Evolutionary conservation across 2,888 invertebrate species (phyloP).

Genomic region (Encarsia formosa): DNA sequence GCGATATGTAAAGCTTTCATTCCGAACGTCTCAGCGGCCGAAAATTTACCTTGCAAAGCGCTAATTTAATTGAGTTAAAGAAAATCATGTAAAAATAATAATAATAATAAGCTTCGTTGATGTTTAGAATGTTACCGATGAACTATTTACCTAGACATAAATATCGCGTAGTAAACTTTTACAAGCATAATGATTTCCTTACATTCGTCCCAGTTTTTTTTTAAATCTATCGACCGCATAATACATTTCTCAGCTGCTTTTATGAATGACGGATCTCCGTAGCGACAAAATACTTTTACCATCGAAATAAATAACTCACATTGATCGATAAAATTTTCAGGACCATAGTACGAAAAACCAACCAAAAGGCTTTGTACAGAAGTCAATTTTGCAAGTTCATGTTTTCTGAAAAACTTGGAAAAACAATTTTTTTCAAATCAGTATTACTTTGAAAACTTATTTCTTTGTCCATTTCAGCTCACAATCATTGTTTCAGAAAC

Average conservation of each 20-base stretch:
- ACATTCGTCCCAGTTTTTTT: slow-evolving; percentile 44
- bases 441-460: background rate
- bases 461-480: background rate
- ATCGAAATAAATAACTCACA: slow-evolving; percentile 53
- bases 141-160: slow-evolving; percentile 37
- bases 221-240: slow-evolving; percentile 32
- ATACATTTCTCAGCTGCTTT: slow-evolving; percentile 46
- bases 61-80: slow-evolving; percentile 29
- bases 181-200: slow-evolving; percentile 54
- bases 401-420: too few relatives aligned
- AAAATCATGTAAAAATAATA: background rate
- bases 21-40: slow-evolving; percentile 32
- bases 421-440: background rate
- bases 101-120: background rate
- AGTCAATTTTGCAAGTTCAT: slow-evolving; percentile 37
- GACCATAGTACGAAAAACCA: slow-evolving; percentile 27
- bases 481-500: slow-evolving; percentile 31
- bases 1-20: slow-evolving; percentile 34
- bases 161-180: slow-evolving; percentile 52
- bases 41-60: slow-evolving; percentile 32
- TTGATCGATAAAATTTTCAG: slow-evolving; percentile 42
- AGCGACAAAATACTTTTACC: slow-evolving; percentile 52
- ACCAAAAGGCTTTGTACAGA: slow-evolving; percentile 33
- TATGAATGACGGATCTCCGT: slow-evolving; percentile 49
- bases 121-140: background rate